Percentiles rank a stretch among this genome's conserved stretches.
phyloP scores from a whole-genome alignment of 2,113 vertebrate genomes.

The Phylloscopus whistleri region DNA sequence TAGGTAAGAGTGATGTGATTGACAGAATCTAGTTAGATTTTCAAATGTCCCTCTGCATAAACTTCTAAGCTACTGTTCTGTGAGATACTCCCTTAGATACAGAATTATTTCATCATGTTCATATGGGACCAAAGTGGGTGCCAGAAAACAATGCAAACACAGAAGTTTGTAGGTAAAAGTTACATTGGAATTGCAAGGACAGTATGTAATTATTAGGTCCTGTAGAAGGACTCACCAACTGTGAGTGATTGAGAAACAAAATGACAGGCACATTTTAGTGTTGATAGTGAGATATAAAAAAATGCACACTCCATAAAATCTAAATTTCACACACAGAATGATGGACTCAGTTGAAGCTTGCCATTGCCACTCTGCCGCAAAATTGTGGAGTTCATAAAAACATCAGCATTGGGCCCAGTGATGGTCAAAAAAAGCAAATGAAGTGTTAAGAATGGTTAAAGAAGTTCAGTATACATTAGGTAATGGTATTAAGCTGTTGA shows the following conservation, averaged over 20 bases:
- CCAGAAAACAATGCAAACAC: neutral
- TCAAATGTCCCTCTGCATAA: neutral
- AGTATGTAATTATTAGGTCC: neutral
- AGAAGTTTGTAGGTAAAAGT: neutral
- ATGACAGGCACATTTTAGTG: neutral
- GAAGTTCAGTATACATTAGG: neutral
- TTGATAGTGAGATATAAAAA: neutral
- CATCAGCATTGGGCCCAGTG: neutral
- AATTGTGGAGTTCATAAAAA: neutral
- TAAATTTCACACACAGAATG: neutral
- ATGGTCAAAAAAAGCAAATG: neutral
- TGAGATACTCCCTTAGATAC: neutral
- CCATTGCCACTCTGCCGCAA: neutral
- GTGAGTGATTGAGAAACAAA: neutral
- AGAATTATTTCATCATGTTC: neutral
- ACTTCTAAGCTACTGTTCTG: neutral
- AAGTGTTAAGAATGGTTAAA: neutral
- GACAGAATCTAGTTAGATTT: neutral
- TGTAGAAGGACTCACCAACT: neutral
- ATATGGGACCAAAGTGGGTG: neutral
- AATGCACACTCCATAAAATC: neutral
- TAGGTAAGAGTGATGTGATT: neutral
- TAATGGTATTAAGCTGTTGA: neutral
- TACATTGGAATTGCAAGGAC: neutral
- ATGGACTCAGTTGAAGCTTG: neutral